Evolutionary conservation across 2,113 vertebrate species (phyloP), one percentile per base, ranked within the genome.

Genomic region (Taurulus bubalis): DNA sequence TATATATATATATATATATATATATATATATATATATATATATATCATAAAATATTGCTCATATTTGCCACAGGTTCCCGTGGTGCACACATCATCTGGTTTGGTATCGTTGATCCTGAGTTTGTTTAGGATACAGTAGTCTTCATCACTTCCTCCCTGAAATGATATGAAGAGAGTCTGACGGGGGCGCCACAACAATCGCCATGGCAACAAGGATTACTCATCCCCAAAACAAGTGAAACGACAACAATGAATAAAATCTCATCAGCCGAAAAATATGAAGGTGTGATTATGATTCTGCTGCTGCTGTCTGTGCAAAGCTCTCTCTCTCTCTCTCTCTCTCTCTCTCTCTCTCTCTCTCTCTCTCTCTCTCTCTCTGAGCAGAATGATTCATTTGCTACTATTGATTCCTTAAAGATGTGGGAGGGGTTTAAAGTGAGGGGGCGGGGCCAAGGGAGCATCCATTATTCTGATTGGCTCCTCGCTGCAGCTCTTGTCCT

Each of bases 371-470:
- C 66, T 49, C 55, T n/a, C 89, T 89, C 71, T 71, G 71, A 80
- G 91, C 90, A 91, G 82, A 89, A 93, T 91, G 93, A 93, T 94
- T 93, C 92, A 94, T 93, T 90, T 92, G 90, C 30, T 36, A 89
- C 89, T 90, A 94, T 94, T 92, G 93, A 94, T 94, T 93, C 88
- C 86, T 92, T 32, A 70, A 87, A 88, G 89, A 92, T 82, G 89
- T 85, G 87, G 89, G 91, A 90, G 88, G 88, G 87, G 87, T 78
- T 87, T 89, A 85, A 84, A 86, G 88, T 77, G 79, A 83, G 80
- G 49, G 42, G 45, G 16, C 4, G 84, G 80, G 30, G 30, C 30
- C 4, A 77, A 77, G 81, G 70, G 73, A 84, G 84, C 90, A 94
- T 93, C 91, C 90, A 89, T 93, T 91, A 93, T 94, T 94, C 94